Evolutionary conservation across 2,888 invertebrate genomes (phyloP).

Genomic region (Mythimna albipuncta): DNA sequence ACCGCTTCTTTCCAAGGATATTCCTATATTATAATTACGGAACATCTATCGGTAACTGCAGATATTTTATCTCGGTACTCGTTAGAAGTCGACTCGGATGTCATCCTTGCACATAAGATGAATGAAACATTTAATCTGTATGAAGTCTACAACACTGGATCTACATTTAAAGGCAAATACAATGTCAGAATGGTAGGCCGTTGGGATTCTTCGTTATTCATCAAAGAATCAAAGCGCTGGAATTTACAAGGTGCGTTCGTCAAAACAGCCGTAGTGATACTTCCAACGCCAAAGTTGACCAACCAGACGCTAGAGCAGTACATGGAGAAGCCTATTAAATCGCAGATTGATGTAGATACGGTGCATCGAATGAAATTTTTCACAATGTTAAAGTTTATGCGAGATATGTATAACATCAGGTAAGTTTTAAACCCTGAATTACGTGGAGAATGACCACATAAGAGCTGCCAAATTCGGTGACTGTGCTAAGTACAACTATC

Average conservation of each 20-base stretch:
- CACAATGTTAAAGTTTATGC: constrained; percentile 89
- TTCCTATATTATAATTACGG: constrained; percentile 81
- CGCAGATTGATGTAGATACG: constrained; percentile 90
- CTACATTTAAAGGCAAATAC: constrained; percentile 87
- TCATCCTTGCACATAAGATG: constrained; percentile 75
- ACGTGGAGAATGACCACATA: too few species aligned
- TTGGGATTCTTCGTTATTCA: constrained; percentile 79
- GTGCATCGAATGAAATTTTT: constrained; percentile 92
- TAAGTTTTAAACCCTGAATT: constrained; percentile 72
- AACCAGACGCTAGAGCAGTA: constrained; percentile 88
- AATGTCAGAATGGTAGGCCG: constrained; percentile 86
- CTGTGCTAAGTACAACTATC: too few species aligned
- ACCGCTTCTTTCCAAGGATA: constrained; percentile 70
- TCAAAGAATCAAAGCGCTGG: constrained; percentile 81
- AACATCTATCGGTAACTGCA: constrained; percentile 67
- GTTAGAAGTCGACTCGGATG: constrained; percentile 86
- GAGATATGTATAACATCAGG: constrained; percentile 93
- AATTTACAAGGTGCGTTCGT: constrained; percentile 90
- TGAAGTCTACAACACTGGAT: constrained; percentile 91
- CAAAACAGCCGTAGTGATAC: constrained; percentile 88
- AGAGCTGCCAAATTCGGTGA: not conserved
- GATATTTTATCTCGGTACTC: constrained; percentile 76
- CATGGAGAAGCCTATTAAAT: constrained; percentile 73
- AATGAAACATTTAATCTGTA: constrained; percentile 74
- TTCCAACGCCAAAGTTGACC: constrained; percentile 73